A percentile compares a stretch with the other conserved stretches of the same genome.
Conservation (phyloP, 2,797 vertebrate genomes). For the Lagocephalus sceleratus region DNA sequence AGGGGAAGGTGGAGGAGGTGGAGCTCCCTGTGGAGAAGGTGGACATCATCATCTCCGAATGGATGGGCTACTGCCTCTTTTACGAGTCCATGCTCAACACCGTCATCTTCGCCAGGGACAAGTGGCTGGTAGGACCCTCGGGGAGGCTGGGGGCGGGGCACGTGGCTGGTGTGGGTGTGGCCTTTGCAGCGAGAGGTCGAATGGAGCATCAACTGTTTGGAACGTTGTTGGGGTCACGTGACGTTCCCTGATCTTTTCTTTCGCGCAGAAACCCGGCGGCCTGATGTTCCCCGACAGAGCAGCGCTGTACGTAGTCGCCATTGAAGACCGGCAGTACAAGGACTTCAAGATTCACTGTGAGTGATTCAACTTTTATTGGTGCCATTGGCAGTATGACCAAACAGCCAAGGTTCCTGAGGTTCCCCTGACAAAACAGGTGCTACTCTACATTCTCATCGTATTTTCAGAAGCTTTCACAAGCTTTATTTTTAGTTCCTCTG, state of each 20-base stretch:
- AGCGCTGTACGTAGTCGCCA: conserved; percentile 91
- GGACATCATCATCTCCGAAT: conserved; percentile 96
- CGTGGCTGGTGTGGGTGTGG: conserved; percentile 9
- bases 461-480: conserved; percentile 24
- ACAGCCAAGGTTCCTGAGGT: too few relatives aligned
- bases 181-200: too few relatives aligned
- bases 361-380: too few relatives aligned
- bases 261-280: conserved; percentile 93
- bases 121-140: conserved; percentile 87
- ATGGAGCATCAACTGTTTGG: conserved; percentile 25
- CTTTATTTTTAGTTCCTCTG: conserved; percentile 47
- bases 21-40: conserved; percentile 94
- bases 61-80: conserved; percentile 99
- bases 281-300: conserved; percentile 98
- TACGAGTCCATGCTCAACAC: conserved; percentile 98
- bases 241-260: conserved; percentile 43
- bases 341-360: conserved; percentile 99
- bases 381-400: too few relatives aligned
- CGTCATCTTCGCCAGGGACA: conserved; percentile 96
- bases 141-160: conserved; percentile 20
- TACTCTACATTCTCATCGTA: conserved; percentile 5
- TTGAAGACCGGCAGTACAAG: conserved; percentile 98
- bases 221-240: conserved; percentile 10
- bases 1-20: conserved; percentile 96
- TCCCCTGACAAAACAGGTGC: too few relatives aligned